Base-by-base conservation (phyloP, 1,140 invertebrate species). In the Aphelenchoides besseyi region DNA sequence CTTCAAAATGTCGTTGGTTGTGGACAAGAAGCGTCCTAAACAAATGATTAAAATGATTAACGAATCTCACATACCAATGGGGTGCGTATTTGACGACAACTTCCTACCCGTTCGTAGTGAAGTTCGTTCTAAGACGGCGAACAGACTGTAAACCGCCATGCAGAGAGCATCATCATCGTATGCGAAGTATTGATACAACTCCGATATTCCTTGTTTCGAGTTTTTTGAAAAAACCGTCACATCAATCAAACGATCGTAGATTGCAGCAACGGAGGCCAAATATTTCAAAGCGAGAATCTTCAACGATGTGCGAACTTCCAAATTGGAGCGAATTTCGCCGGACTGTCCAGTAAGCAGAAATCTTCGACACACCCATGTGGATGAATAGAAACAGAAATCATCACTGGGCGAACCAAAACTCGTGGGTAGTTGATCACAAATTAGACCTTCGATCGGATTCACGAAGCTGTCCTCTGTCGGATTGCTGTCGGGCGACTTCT, bases 231-330 rank as follows among this genome's bases (percentile, higher is more conserved):
- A 59, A 18, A 59, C 55, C 26, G 32, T 33, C 5, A 66, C 1
- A 26, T 66, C 32, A 37, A n/a, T 53, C 36, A 66, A 29, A 12
- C 23, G 16, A n/a, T 66, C 30, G 30, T 66, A 66, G 32, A 66
- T 29, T n/a, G 63, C 32, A 18, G 26, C 30, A 53, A 66, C 36
- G 0, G 63, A 16, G 26, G 63, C 63, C 36, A 66, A 8, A 53
- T 36, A n/a, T 53, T 66, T 66, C 12, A 66, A 33, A 0, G 63
- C 63, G 16, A 66, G 36, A 29, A 66, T 37, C 36, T 66, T 66
- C 32, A 66, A 29, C 1, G 63, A 66, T 23, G 36, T 37, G 16
- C 63, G 0, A 18, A 66, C 63, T 66, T 66, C 63, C 12, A 12
- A 0, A 33, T 66, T 29, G 16, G 63, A 35, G n/a, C 36, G 30